A percentile compares a stretch with the other conserved stretches of the same genome.
Evolutionary conservation across 2,113 vertebrate species (phyloP).

Genomic region (Oncorhynchus kisutch): DNA sequence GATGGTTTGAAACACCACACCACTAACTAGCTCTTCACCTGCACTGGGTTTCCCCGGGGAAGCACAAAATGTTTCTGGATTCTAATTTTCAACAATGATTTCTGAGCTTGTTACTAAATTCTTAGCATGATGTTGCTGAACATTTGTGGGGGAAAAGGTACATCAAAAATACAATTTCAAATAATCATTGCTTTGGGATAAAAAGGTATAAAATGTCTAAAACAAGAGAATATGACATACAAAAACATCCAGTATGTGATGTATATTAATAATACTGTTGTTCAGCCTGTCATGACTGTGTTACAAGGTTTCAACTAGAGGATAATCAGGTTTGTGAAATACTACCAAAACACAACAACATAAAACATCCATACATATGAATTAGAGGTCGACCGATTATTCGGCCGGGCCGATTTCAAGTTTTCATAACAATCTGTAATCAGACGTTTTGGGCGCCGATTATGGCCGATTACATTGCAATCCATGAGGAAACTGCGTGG

Average conservation of each 20-base stretch:
- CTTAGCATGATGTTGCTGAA: background rate
- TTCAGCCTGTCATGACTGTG: background rate
- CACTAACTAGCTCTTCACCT: constrained; percentile 45
- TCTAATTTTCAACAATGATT: constrained; percentile 11
- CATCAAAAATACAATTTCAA: no score
- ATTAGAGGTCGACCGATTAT: no score
- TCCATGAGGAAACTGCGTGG: no score
- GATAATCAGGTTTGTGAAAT: constrained; percentile 14
- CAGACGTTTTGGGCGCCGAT: no score
- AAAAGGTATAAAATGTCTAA: background rate
- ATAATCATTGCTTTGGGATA: background rate
- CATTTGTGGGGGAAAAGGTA: background rate
- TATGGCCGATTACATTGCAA: no score
- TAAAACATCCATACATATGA: constrained; percentile 18
- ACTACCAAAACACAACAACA: constrained; percentile 3
- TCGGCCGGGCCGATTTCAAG: no score
- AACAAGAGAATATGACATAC: constrained; percentile 24
- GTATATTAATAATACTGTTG: background rate
- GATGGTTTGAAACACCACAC: constrained; percentile 43
- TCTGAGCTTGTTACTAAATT: background rate
- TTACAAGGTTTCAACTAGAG: background rate
- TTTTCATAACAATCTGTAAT: no score
- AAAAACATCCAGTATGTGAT: constrained; percentile 11
- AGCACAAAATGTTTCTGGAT: constrained; percentile 41
- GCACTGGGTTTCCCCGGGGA: constrained; percentile 19